A percentile compares a stretch with the other conserved stretches of the same genome.
Evolutionary conservation across 2,888 invertebrate genomes (phyloP).

Genomic region (Orthonychiurus folsomi): DNA sequence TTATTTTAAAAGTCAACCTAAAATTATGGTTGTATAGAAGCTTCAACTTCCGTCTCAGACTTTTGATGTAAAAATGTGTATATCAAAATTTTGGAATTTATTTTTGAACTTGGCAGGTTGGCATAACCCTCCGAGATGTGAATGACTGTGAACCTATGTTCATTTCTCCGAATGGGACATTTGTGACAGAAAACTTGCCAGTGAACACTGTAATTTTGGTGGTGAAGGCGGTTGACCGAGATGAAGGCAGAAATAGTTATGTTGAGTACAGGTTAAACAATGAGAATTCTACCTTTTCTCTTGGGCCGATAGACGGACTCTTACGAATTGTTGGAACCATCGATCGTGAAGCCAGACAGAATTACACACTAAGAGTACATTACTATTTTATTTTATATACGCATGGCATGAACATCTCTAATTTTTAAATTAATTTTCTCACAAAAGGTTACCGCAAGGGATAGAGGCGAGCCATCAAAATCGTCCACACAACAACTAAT

Average conservation of each 20-base stretch:
- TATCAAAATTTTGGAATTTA: not conserved
- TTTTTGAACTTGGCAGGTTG: too few species aligned
- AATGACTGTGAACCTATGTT: constrained; percentile 87
- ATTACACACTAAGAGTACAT: constrained; percentile 57
- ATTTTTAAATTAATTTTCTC: constrained; percentile 9
- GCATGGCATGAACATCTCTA: not conserved
- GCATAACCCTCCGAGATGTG: constrained; percentile 75
- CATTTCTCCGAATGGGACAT: constrained; percentile 66
- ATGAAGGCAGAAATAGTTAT: constrained; percentile 75
- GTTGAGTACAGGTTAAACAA: constrained; percentile 67
- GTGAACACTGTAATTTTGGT: constrained; percentile 79
- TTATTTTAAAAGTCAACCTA: not conserved
- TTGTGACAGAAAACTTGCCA: constrained; percentile 74
- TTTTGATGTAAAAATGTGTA: too few species aligned
- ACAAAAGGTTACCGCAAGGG: constrained; percentile 70
- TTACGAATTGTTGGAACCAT: constrained; percentile 74
- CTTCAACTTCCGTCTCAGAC: too few species aligned
- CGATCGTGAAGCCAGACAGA: constrained; percentile 69
- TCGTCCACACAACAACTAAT: constrained; percentile 59
- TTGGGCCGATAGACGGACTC: constrained; percentile 80
- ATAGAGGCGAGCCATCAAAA: constrained; percentile 75
- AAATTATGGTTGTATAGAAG: too few species aligned
- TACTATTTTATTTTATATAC: not conserved
- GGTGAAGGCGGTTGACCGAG: constrained; percentile 77
- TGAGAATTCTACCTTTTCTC: constrained; percentile 57